Evolutionary conservation across 2,888 invertebrate genomes (phyloP), one percentile per base, ranked within the genome.

Genomic region (Lasioglossum calceatum): DNA sequence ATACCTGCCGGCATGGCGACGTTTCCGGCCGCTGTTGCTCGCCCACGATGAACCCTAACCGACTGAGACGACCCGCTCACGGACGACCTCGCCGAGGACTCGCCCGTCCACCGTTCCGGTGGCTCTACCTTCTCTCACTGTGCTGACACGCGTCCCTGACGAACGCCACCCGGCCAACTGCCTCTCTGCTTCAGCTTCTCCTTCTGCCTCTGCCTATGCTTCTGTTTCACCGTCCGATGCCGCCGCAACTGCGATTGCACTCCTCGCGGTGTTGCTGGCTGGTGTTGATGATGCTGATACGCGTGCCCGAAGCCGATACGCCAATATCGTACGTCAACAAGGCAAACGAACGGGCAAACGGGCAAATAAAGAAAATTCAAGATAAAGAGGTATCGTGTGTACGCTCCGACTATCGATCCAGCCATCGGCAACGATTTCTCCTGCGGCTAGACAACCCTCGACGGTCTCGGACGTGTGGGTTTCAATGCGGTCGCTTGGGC

Each of bases 1-100:
- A 96, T 96, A 95, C 96, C 96, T 93, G 96, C 96, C 95, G 97
- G 96, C 97, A 97, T 97, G 95, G 95, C 96, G 89, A 84, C 72
- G 67, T 74, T 71, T 70, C 72, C 73, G 70, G 50, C 58, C 27
- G 81, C 86, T 78, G 75, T 87, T 79, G 42, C 77, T 87, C 77
- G 88, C 87, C 88, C 89, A 88, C 86, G 89, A 89, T 82, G 91
- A 86, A 77, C 82, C 81, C 81, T 77, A 81, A 4, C 78, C 84
- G 79, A 82, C 86, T 82, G 80, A 42, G 84, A 89, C 88, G 88
- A 87, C 88, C 85, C 84, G 81, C 47, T 86, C 79, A 4, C 32
- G 85, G 81, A 84, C 81, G 85, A 42, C 85, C 58, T 75, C 84
- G 78, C 74, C 86, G 77, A 47, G 54, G 81, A 82, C 39, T 76